Base-by-base conservation (phyloP, 2,888 invertebrate species). In the Microctonus hyperodae region DNA sequence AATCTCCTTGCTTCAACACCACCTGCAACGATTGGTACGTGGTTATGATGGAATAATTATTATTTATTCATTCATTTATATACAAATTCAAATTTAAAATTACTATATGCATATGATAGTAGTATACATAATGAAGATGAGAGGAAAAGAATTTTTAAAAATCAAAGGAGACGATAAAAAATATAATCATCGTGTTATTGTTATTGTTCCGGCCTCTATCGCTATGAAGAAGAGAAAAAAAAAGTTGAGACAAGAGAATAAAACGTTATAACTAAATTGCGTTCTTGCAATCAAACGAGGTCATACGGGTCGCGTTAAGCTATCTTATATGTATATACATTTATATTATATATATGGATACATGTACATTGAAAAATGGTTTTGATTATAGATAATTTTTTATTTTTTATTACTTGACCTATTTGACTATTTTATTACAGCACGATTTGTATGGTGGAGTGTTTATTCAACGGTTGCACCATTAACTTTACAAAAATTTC, bases 371-470 rank as follows among this genome's bases (percentile, higher is more conserved):
- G 48, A n/a, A 22, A 20, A 25, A n/a, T 50, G 57, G 11, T 28
- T 48, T 31, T 59, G 35, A 56, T 57, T 13, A 35, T 63, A 33
- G 44, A 2, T 51, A 31, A 44, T 51, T 64, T 48, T 31, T 31
- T 59, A n/a, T 59, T 35, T 23, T 28, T 25, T 33, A 44, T 28
- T 65, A 16, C 33, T 48, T 58, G 61, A 37, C 6, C n/a, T 44
- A 63, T 31, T 59, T 56, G 20, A 33, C 44, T 11, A 58, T 55
- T 31, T 60, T 72, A 74, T 81, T 83, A 40, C 85, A 89, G 92
- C 90, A 69, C 90, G 90, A 69, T 92, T 89, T 84, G 81, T 91
- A 23, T 90, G 91, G 87, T 92, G 92, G 92, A 87, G 89, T 75
- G 86, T 90, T 65, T 90, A 89, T 82, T 88, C 89, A 9, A 88